Evolutionary conservation across 2,113 vertebrate genomes (phyloP).

Genomic region (Anser brachyrhynchus): DNA sequence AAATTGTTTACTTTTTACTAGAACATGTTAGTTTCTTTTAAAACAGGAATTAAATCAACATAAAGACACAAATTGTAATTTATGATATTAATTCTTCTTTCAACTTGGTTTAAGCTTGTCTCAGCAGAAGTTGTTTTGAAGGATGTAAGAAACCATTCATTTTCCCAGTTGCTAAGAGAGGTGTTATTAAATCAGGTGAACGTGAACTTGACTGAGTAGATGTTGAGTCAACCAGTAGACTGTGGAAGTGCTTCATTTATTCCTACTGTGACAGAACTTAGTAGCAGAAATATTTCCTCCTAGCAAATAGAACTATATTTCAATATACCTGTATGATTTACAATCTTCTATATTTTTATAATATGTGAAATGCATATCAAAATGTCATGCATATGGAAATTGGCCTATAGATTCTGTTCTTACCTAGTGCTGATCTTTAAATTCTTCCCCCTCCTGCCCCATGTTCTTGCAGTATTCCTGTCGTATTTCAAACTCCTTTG

Average conservation of each 20-base stretch:
- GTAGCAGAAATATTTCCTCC: not conserved
- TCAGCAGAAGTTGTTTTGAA: not conserved
- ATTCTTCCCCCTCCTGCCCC: not conserved
- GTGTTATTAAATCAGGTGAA: not conserved
- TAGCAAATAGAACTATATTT: not conserved
- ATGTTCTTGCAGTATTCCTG: constrained; percentile 83
- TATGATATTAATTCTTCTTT: not conserved
- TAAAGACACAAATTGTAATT: not conserved
- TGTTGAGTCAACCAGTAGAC: not conserved
- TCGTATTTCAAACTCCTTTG: constrained; percentile 86
- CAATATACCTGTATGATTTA: not conserved
- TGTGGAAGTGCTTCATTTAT: not conserved
- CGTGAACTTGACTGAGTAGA: rapidly evolving
- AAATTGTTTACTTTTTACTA: not conserved
- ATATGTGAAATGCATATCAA: not conserved
- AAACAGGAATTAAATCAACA: not conserved
- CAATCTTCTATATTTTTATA: not conserved
- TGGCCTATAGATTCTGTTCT: not conserved
- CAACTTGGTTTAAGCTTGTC: not conserved
- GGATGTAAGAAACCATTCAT: not conserved
- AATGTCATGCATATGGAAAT: not conserved
- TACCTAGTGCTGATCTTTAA: not conserved
- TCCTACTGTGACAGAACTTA: not conserved
- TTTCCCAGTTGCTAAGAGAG: not conserved
- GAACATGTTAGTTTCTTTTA: not conserved